Base-by-base conservation (phyloP, 92 coral and sea anemone genomes). In the Phenganax subtilis region DNA sequence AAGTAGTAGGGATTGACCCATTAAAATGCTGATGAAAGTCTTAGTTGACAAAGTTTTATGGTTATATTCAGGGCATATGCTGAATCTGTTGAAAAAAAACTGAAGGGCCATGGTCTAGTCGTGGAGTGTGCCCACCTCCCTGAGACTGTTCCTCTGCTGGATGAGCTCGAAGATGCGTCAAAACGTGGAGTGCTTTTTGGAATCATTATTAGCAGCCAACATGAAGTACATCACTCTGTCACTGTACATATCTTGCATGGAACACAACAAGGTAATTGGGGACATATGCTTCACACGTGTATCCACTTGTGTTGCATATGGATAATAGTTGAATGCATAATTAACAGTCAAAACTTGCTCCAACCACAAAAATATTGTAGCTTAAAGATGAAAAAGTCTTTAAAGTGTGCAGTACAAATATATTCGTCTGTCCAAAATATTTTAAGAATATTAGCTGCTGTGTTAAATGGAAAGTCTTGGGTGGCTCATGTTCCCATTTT, bases 231-330 rank as follows among this genome's bases (percentile, higher is more conserved):
- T 76, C 91, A 94, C 71, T 96, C 99, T 11, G 97, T 96, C 30
- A 96, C 99, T 7, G 94, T 96, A 82, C 93, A 96, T 70, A 96
- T 96, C 60, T 87, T 96, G 1, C 99, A 96, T 81, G 99, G 99
- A 10, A 90, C 97, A 52, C 99, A 91, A 55, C 99, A 96, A 90
- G 99, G 99, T 96, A 92, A 91, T 68, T 37, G 47, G 3, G 47
- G 47, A 59, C 27, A 1, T 59, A 59, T 20, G 65, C 65, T 59
- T 59, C 7, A 59, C 47, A 1, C 47, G 5, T 37, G 47, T 37
- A 37, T 37, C 5, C 47, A 37, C 3, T 2, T 37, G 47, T 37
- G 47, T 37, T 37, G 47, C 47, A 5, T 37, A 5, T 37, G 47
- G 47, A 37, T 37, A 20, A 44, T 64, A 12, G 0, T 16, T 64